phyloP scores from a whole-genome alignment of 1,140 invertebrate species.

The Diprion similis region DNA sequence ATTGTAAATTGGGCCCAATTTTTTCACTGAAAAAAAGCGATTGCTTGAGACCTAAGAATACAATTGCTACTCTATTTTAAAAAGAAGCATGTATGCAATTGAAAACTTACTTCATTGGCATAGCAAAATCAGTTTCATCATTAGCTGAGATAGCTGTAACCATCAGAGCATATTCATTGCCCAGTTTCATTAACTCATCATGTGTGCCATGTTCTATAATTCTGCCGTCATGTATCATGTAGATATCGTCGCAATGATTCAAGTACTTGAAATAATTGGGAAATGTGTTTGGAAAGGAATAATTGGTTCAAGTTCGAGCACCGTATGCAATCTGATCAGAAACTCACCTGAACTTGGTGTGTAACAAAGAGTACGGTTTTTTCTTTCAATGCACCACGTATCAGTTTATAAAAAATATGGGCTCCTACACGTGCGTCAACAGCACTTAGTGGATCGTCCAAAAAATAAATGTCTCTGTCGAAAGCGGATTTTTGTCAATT shows the following conservation, averaged over 20 bases:
- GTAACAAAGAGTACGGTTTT: conserved; percentile 76
- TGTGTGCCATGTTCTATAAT: conserved; percentile 75
- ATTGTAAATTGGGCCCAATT: too few relatives aligned
- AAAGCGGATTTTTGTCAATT: conserved; percentile 20
- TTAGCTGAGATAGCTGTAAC: conserved; percentile 35
- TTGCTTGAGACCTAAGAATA: too few relatives aligned
- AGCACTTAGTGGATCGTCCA: conserved; percentile 75
- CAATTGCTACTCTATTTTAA: too few relatives aligned
- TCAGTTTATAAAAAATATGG: conserved; percentile 69
- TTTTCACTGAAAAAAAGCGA: too few relatives aligned
- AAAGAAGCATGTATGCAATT: neutral
- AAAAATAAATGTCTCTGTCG: conserved; percentile 71
- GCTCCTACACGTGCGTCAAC: conserved; percentile 70
- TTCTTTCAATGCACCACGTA: conserved; percentile 63
- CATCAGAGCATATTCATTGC: conserved; percentile 67
- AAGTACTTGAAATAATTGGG: conserved; percentile 59
- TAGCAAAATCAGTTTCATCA: conserved; percentile 22
- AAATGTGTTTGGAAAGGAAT: conserved; percentile 10
- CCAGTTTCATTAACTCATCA: conserved; percentile 66
- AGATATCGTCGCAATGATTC: conserved; percentile 66
- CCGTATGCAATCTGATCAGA: conserved; percentile 8
- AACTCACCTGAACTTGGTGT: conserved; percentile 65
- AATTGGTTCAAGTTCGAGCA: conserved; percentile 1
- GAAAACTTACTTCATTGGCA: conserved; percentile 25
- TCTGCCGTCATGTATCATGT: conserved; percentile 67